Evolutionary conservation across 2,888 invertebrate species (phyloP), one percentile per base, ranked within the genome.

Genomic region (Eugnorisma glareosa): DNA sequence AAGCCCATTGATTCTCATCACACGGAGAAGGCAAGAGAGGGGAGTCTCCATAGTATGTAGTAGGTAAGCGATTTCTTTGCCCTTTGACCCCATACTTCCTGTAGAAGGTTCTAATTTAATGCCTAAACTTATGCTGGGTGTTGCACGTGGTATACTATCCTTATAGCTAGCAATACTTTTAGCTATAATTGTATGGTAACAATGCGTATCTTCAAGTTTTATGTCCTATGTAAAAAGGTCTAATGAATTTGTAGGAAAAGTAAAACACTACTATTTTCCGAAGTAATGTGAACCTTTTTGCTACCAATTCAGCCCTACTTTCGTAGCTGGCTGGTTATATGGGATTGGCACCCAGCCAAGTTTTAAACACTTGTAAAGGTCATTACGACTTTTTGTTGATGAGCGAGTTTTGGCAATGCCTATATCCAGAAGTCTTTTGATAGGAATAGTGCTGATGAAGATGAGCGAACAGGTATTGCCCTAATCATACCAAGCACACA

Each of bases 1-100:
- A 54, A 45, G 10, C 71, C 7, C 59, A 67, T 79, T 79, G 84
- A 83, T 67, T 84, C 40, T 48, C 66, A 85, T 85, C 75, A 63
- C 70, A 85, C 57, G 67, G 24, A 43, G 48, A 31, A 59, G 35
- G 15, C 1, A 28, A 77, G 45, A 31, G n/a, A 31, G 4, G 31
- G 35, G 43, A n/a, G 21, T 64, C 24, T 75, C 31, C 68, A 70
- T 40, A 57, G 72, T 43, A 78, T 31, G 15, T 64, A 37, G 40
- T 57, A 59, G 37, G 72, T 86, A 78, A 72, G 28, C 59, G 70
- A 83, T 18, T 31, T 72, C 59, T 64, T 4, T 57, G 79, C 83
- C 31, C 84, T 83, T 48, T 86, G 43, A 70, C 83, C 79, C 3
- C 35, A 15, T 11, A 61, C 67, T 70, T 83, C 83, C 83, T 83